These are phyloP conservation scores for Leptinotarsa juncta DNA, from an alignment of 2,888 invertebrate species.

Conservation along the genomic window DNA sequence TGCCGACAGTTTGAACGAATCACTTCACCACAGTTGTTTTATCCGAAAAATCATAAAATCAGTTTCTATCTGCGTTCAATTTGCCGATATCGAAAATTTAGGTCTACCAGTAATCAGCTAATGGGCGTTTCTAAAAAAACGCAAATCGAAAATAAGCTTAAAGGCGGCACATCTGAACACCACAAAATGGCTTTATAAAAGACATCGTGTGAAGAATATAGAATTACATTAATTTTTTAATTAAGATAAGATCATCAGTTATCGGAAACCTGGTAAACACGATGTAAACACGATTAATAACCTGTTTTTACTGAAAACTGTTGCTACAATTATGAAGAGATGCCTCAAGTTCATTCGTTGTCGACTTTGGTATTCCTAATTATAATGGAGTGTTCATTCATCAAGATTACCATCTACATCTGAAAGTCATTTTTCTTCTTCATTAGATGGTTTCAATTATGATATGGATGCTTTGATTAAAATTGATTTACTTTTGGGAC, in stretches of 20 bases:
- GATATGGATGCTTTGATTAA: not conserved
- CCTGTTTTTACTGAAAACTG: slow-evolving; percentile 13
- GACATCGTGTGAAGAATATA: slow-evolving; percentile 14
- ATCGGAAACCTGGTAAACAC: slow-evolving; percentile 15
- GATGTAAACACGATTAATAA: slow-evolving; percentile 12
- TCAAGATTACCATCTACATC: slow-evolving; percentile 1
- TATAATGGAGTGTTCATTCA: not conserved
- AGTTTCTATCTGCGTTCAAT: no score
- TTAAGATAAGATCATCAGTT: slow-evolving; percentile 23
- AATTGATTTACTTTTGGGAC: not conserved
- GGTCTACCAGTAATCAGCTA: not conserved
- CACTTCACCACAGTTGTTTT: no score
- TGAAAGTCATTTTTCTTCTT: not conserved
- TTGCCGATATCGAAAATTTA: not conserved
- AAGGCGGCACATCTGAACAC: slow-evolving; percentile 18
- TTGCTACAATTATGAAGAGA: slow-evolving; percentile 19
- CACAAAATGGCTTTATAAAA: slow-evolving; percentile 22
- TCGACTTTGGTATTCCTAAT: not conserved
- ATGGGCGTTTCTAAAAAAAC: not conserved
- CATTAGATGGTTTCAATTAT: not conserved
- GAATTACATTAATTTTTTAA: slow-evolving; percentile 18
- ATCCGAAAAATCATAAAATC: no score
- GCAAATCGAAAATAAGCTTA: not conserved
- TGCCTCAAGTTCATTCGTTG: slow-evolving; percentile 5
- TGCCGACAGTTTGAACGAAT: no score